Base-by-base conservation (phyloP, 2,888 invertebrate species). In the Chloroclysta siterata region DNA sequence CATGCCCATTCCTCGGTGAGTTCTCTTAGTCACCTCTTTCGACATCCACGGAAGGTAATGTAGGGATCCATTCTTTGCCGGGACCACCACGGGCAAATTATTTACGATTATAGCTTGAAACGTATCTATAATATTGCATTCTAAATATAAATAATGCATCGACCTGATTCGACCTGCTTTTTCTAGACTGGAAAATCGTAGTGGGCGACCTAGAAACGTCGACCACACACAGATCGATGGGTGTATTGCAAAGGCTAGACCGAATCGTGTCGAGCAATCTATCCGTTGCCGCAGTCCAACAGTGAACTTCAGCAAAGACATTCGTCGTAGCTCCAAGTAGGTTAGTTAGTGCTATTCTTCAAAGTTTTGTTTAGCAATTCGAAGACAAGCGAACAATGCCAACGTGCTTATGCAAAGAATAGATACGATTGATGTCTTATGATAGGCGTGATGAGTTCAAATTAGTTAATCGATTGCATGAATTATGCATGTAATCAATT, bases 141-240 rank as follows among this genome's bases (percentile, higher is more conserved):
- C 66, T 61, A 46, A 17, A 13, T 15, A 51, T 65, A 47, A 29
- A 64, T 48, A 52, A 17, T 36, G 54, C 58, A 76, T 66, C 71
- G 72, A 68, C 73, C 78, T 71, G 39, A 14, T 57, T 66, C 71
- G 72, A 68, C 73, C 78, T 71, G 39, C 15, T 57, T 58, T 65
- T 69, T 66, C 64, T 65, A 62, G 71, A 70, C 68, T 75, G 78
- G 77, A 78, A 80, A 81, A 82, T 80, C 67, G 76, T 74, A 58
- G 71, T 65, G 66, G 63, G 59, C 72, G 87, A 86, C 88, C 89
- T 87, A 88, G 83, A 89, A 87, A 85, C 76, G 80, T 81, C 81
- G 64, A 72, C 72, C 73, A 65, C 78, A 79, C 80, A 76, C 79
- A 83, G 85, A 88, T 85, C 79, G 77, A 81, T 81, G 72, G 65